phyloP scores from a whole-genome alignment of 2,888 invertebrate genomes.

The Cecidostiba fungosa region DNA sequence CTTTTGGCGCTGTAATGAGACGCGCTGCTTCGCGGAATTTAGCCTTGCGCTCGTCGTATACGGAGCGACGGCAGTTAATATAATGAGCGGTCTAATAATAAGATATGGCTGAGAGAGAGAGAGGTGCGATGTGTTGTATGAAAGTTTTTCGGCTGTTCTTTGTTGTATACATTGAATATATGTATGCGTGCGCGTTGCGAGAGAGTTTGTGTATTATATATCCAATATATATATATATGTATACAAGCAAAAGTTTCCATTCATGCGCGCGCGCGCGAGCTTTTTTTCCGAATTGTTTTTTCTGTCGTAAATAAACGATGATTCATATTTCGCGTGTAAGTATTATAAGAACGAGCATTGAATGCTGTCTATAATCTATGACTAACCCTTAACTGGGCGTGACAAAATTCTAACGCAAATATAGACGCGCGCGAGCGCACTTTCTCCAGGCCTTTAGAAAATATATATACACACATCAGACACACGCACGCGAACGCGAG shows the following conservation, averaged over 20 bases:
- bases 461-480: not conserved
- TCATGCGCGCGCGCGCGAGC: not conserved
- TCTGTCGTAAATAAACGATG: slow-evolving; percentile 23
- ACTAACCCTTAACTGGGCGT: slow-evolving; percentile 62
- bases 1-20: slow-evolving; percentile 28
- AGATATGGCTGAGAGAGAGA: not conserved
- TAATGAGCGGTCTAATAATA: slow-evolving; percentile 52
- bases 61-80: not conserved
- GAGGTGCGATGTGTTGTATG: not conserved
- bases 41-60: slow-evolving; percentile 33
- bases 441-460: slow-evolving; percentile 42
- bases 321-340: slow-evolving; percentile 36
- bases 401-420: slow-evolving; percentile 60
- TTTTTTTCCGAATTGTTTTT: not conserved
- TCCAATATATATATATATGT: too few relatives aligned
- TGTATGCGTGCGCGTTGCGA: too few relatives aligned
- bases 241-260: not conserved
- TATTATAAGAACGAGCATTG: slow-evolving; percentile 3
- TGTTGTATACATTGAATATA: too few relatives aligned
- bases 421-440: slow-evolving; percentile 44
- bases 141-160: too few relatives aligned
- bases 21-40: slow-evolving; percentile 41
- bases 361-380: slow-evolving; percentile 47
- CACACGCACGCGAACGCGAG: not conserved
- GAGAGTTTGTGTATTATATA: too few relatives aligned